phyloP scores from a whole-genome alignment of 2,797 vertebrate genomes.

The Gephyroberyx darwinii region DNA sequence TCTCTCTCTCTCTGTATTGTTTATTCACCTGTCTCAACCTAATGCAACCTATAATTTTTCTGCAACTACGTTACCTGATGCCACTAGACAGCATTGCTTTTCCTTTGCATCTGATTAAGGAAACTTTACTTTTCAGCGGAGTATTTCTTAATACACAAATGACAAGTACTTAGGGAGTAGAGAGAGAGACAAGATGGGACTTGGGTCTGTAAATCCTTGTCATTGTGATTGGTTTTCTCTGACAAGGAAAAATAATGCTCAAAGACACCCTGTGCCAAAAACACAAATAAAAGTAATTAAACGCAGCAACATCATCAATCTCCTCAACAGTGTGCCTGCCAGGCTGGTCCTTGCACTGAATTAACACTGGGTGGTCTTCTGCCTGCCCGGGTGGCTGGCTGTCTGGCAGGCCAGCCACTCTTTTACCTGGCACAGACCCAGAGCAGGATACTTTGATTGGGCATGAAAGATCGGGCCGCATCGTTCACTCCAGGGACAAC shows the following conservation, averaged over 20 bases:
- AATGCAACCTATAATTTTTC: too few relatives aligned
- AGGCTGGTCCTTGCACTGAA: constrained; percentile 59
- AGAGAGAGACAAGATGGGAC: constrained; percentile 37
- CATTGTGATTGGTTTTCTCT: constrained; percentile 63
- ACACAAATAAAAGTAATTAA: constrained; percentile 81
- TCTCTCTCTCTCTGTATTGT: constrained; percentile 8
- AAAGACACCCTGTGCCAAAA: constrained; percentile 69
- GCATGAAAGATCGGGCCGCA: constrained; percentile 25
- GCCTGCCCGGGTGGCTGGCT: constrained; percentile 25
- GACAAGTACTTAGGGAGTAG: constrained; percentile 31
- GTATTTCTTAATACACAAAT: constrained; percentile 40
- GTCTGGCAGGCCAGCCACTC: constrained; percentile 44
- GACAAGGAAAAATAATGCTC: constrained; percentile 45
- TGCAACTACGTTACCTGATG: too few relatives aligned
- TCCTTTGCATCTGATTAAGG: neutral
- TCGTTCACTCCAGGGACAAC: constrained; percentile 21
- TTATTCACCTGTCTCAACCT: neutral
- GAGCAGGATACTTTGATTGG: constrained; percentile 50
- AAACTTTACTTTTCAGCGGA: constrained; percentile 9
- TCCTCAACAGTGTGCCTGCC: constrained; percentile 62
- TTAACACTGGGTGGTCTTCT: constrained; percentile 62
- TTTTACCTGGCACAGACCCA: constrained; percentile 58
- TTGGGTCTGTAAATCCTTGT: constrained; percentile 62
- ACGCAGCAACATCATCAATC: constrained; percentile 76
- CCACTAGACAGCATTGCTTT: too few relatives aligned